phyloP scores from a whole-genome alignment of 2,888 invertebrate species.

The Steinernema scapterisci region DNA sequence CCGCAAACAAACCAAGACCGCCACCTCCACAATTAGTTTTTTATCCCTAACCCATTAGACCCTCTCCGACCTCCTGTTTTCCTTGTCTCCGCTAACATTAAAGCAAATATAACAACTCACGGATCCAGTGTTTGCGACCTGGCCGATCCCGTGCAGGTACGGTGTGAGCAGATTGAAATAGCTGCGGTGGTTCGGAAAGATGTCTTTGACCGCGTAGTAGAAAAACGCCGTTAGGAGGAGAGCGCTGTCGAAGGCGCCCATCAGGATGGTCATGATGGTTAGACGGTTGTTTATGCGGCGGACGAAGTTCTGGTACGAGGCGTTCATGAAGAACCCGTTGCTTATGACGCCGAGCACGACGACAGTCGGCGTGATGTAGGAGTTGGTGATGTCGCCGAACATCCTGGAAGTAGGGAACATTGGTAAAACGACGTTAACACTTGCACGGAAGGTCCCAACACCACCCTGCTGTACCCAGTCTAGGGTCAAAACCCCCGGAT shows the following conservation, averaged over 20 bases:
- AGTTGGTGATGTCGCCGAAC: background rate
- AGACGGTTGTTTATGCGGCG: background rate
- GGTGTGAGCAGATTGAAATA: slow-evolving; percentile 2
- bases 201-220: slow-evolving; percentile 27
- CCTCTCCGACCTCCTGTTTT: background rate
- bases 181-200: background rate
- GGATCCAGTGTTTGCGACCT: slow-evolving; percentile 27
- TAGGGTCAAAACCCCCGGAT: too few species aligned
- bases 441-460: too few species aligned
- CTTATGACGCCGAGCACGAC: background rate
- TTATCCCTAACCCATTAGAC: background rate
- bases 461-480: too few species aligned
- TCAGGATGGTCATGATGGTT: background rate
- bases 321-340: background rate
- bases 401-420: background rate
- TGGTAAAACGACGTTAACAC: too few species aligned
- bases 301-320: background rate
- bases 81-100: background rate
- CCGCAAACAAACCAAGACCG: background rate
- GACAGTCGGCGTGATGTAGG: background rate
- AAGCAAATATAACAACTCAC: slow-evolving; percentile 4
- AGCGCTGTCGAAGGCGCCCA: background rate
- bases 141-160: slow-evolving; percentile 14
- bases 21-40: background rate
- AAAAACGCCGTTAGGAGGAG: slow-evolving; percentile 8